Evolutionary conservation across 2,888 invertebrate species (phyloP).

Genomic region (Fabriciana adippe): DNA sequence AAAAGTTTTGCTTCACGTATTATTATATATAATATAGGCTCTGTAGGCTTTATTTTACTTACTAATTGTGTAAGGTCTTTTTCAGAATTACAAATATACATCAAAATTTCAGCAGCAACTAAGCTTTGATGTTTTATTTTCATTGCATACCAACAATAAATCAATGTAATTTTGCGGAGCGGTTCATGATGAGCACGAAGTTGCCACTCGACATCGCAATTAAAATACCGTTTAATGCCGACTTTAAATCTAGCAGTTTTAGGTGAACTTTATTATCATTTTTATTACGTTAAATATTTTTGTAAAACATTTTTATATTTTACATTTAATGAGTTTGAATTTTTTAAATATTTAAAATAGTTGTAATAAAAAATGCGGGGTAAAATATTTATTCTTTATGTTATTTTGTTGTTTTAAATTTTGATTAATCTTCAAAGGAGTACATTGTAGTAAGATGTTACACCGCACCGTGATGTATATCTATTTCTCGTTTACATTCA

Average conservation of each 20-base stretch:
- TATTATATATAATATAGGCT: background rate
- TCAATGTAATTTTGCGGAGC: slow-evolving; percentile 18
- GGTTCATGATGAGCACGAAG: slow-evolving; percentile 16
- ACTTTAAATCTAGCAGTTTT: slow-evolving; percentile 17
- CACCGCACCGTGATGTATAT: no score
- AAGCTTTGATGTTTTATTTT: slow-evolving; percentile 2
- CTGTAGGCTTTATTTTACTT: no score
- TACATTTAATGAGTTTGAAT: background rate
- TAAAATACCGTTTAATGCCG: slow-evolving; percentile 20
- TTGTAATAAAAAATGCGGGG: background rate
- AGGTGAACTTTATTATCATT: slow-evolving; percentile 9
- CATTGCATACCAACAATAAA: slow-evolving; percentile 17
- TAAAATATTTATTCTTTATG: background rate
- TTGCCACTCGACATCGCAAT: slow-evolving; percentile 17
- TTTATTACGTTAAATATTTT: slow-evolving; percentile 22
- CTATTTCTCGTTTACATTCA: no score
- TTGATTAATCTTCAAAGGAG: no score
- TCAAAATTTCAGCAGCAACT: background rate
- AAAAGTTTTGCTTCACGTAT: no score
- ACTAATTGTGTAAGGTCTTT: background rate
- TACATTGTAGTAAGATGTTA: no score
- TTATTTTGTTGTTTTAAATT: background rate
- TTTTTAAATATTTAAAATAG: background rate
- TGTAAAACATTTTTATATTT: background rate
- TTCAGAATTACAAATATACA: background rate